These are phyloP conservation scores for Origma solitaria DNA, from an alignment of 2,113 vertebrate genomes.

Conservation along the genomic window DNA sequence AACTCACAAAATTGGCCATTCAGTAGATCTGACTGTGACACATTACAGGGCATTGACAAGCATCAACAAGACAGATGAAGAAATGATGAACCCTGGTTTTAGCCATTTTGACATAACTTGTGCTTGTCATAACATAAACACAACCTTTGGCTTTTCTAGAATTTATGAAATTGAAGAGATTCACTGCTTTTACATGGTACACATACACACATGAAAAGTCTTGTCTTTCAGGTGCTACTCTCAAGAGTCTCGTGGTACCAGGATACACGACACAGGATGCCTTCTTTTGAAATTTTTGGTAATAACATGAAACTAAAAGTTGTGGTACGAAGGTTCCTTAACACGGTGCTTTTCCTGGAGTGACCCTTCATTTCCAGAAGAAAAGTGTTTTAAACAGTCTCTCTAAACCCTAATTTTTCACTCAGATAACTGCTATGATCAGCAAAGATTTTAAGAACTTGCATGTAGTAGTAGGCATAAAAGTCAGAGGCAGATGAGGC, in stretches of 20 bases:
- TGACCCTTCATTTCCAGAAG: background rate
- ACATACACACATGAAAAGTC: rapidly evolving
- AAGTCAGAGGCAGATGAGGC: no score
- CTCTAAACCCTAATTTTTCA: background rate
- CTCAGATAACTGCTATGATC: background rate
- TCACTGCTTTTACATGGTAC: background rate
- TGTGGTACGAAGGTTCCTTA: background rate
- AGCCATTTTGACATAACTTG: background rate
- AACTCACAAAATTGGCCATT: constrained; percentile 39
- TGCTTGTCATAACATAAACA: background rate
- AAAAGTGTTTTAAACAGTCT: background rate
- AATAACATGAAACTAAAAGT: background rate
- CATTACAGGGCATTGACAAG: background rate
- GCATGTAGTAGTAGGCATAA: no score
- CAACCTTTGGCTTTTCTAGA: background rate
- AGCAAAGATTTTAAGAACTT: background rate
- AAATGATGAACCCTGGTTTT: background rate
- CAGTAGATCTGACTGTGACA: constrained; percentile 52
- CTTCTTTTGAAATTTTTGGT: background rate
- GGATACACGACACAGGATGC: background rate
- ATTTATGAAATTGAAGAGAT: background rate
- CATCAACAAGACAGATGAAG: background rate
- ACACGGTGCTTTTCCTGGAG: background rate
- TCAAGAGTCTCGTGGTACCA: background rate
- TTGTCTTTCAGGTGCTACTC: background rate